Evolutionary conservation across 2,888 invertebrate species (phyloP).

Genomic region (Drosophila formosana): DNA sequence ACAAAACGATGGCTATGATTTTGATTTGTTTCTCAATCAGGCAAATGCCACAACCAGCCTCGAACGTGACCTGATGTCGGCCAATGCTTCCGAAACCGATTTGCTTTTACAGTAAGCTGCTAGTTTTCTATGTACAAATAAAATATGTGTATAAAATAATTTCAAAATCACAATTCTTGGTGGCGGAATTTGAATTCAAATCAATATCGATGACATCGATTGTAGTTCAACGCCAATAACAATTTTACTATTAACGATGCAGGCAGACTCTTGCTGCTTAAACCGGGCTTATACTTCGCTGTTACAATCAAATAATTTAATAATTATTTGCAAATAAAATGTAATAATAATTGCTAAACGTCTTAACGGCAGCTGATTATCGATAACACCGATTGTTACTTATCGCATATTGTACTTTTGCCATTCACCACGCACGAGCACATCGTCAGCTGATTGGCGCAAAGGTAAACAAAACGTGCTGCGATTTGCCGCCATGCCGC

Average conservation of each 20-base stretch:
- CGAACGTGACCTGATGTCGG: slow-evolving; percentile 78
- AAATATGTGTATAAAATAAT: slow-evolving; percentile 20
- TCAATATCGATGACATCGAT: too few relatives aligned
- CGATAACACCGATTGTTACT: background rate
- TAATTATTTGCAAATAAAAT: too few relatives aligned
- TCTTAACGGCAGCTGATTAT: background rate
- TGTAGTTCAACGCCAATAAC: too few relatives aligned
- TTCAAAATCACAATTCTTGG: background rate
- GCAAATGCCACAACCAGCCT: slow-evolving; percentile 63
- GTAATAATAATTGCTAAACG: too few relatives aligned
- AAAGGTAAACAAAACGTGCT: slow-evolving; percentile 53
- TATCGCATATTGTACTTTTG: slow-evolving; percentile 7
- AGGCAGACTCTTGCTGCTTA: background rate
- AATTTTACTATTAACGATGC: background rate
- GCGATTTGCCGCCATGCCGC: slow-evolving; percentile 76
- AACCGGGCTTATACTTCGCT: too few relatives aligned
- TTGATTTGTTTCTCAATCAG: slow-evolving; percentile 82
- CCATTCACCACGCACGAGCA: slow-evolving; percentile 34
- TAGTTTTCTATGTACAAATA: slow-evolving; percentile 34
- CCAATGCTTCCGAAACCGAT: slow-evolving; percentile 81
- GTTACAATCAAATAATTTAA: too few relatives aligned
- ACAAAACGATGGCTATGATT: slow-evolving; percentile 72
- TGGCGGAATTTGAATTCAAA: too few relatives aligned
- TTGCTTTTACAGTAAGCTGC: slow-evolving; percentile 71
- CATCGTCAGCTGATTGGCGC: slow-evolving; percentile 44